A percentile compares a stretch with the other conserved stretches of the same genome.
Evolutionary conservation across 2,113 vertebrate genomes (phyloP).

Genomic region (Capreolus pygargus): DNA sequence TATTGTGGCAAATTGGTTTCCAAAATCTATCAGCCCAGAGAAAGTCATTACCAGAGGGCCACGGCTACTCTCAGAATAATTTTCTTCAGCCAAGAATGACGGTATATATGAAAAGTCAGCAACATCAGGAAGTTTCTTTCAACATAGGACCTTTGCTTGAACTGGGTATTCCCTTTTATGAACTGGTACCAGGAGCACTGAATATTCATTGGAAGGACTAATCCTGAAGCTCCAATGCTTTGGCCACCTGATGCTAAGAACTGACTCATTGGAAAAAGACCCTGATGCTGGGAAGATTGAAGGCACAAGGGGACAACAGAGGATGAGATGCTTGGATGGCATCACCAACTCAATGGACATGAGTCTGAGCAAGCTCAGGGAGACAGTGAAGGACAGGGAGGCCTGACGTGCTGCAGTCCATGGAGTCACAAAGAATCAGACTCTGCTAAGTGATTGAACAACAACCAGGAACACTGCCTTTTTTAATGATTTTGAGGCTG

Average conservation of each 20-base stretch:
- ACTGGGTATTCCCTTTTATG: background rate
- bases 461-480: background rate
- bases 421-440: background rate
- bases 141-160: background rate
- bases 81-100: background rate
- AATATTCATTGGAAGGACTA: background rate
- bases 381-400: background rate
- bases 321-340: background rate
- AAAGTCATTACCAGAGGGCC: background rate
- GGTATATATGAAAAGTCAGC: background rate
- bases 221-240: background rate
- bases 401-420: background rate
- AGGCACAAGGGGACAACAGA: background rate
- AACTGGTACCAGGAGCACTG: background rate
- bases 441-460: background rate
- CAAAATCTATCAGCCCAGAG: background rate
- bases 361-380: background rate
- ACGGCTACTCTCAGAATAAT: background rate
- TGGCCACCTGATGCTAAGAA: background rate
- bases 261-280: background rate
- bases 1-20: background rate
- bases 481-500: background rate
- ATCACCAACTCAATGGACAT: background rate
- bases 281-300: background rate
- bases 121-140: background rate